Percentiles rank a stretch among this genome's conserved stretches.
phyloP scores from a whole-genome alignment of 1,140 invertebrate species.

The Rhagoletis pomonella region DNA sequence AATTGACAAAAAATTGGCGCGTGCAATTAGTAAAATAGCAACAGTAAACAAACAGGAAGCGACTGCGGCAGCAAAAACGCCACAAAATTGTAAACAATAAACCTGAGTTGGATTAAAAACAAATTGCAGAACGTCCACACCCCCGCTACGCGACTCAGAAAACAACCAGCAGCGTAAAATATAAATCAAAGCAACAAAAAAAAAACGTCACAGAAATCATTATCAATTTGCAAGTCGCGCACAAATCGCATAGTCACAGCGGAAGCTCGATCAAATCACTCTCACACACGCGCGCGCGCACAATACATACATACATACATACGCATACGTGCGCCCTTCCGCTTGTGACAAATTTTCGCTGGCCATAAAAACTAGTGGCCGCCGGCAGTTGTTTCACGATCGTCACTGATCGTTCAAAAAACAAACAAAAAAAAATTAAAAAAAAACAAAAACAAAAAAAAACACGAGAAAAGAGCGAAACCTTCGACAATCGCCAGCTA shows the following conservation, averaged over 20 bases:
- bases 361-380: neutral
- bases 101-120: neutral
- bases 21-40: neutral
- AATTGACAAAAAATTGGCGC: too few relatives aligned
- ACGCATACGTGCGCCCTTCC: neutral
- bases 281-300: neutral
- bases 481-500: neutral
- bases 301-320: neutral
- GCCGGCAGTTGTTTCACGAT: neutral
- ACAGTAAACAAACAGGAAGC: neutral
- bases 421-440: neutral
- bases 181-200: neutral
- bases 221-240: neutral
- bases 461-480: neutral
- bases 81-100: too few relatives aligned
- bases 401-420: neutral
- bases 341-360: neutral
- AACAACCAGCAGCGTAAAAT: neutral
- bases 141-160: too few relatives aligned
- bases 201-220: neutral
- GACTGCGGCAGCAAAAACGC: too few relatives aligned
- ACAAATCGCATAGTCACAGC: slow-evolving; percentile 6
- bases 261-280: slow-evolving; percentile 19
- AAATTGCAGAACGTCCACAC: neutral
- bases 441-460: neutral